These are phyloP conservation scores for Melinaea menophilus DNA, from an alignment of 2,888 invertebrate genomes.

Conservation along the genomic window DNA sequence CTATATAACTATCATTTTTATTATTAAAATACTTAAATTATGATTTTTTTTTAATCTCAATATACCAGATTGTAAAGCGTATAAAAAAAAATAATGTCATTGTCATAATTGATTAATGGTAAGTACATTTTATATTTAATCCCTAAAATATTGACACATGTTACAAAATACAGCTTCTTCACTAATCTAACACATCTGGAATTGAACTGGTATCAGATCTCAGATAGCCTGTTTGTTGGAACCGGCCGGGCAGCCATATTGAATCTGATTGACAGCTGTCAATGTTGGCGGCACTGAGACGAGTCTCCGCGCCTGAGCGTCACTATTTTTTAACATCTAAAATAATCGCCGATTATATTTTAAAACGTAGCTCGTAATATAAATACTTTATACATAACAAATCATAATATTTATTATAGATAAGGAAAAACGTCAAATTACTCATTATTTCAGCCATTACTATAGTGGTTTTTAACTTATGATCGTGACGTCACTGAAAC, in stretches of 20 bases:
- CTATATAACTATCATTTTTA: background rate
- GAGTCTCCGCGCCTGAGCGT: constrained; percentile 68
- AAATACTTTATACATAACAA: background rate
- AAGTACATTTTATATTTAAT: constrained; percentile 24
- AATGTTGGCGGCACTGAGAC: constrained; percentile 75
- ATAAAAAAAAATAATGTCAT: constrained; percentile 12
- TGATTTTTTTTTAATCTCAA: background rate
- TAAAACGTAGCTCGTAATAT: background rate
- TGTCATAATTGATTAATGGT: constrained; percentile 22
- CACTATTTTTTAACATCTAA: constrained; percentile 44
- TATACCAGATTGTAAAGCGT: background rate
- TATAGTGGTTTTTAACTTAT: constrained; percentile 45
- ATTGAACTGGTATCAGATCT: constrained; percentile 46
- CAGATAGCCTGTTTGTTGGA: constrained; percentile 50
- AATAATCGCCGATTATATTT: constrained; percentile 13
- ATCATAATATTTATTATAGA: constrained; percentile 9
- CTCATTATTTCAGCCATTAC: constrained; percentile 38
- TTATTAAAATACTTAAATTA: background rate
- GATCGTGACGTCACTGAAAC: constrained; percentile 42
- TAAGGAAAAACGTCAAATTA: constrained; percentile 48
- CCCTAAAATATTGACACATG: constrained; percentile 32
- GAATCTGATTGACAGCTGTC: constrained; percentile 77
- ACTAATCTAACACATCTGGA: constrained; percentile 50
- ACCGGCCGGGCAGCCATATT: constrained; percentile 73
- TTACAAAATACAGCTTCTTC: constrained; percentile 40